A percentile compares a stretch with the other conserved stretches of the same genome.
Conservation (phyloP, 2,888 invertebrate species). For the Leistus spinibarbis region DNA sequence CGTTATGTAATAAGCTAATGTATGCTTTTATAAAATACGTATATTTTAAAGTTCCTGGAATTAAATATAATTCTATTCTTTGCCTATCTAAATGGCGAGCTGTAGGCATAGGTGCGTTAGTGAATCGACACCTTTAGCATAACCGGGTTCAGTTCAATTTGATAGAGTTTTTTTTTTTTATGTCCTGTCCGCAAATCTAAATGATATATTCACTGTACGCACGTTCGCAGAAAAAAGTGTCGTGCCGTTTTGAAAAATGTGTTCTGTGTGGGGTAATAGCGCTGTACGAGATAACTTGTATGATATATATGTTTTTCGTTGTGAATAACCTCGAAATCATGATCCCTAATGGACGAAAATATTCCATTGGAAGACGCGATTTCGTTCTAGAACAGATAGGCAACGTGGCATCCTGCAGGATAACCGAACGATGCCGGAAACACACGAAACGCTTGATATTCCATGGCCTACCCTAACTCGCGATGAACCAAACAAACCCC, state of each 20-base stretch:
- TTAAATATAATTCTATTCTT: too few relatives aligned
- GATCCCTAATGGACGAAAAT: background rate
- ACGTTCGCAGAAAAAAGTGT: background rate
- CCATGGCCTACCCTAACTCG: constrained; percentile 10
- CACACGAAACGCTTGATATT: background rate
- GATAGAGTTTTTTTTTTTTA: too few relatives aligned
- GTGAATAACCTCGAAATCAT: background rate
- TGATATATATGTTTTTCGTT: background rate
- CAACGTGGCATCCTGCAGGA: background rate
- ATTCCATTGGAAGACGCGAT: background rate
- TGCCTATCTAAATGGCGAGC: too few relatives aligned
- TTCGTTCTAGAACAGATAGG: background rate
- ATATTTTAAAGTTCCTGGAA: background rate
- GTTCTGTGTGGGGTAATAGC: background rate
- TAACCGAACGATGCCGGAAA: background rate
- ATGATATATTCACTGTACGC: background rate
- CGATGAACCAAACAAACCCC: constrained; percentile 6
- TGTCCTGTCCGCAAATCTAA: too few relatives aligned
- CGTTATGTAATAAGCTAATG: background rate
- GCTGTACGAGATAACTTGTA: background rate
- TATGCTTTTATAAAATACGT: background rate
- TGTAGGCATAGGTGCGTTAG: too few relatives aligned
- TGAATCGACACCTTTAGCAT: too few relatives aligned
- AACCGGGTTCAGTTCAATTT: too few relatives aligned
- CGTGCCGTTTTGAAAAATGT: background rate